phyloP scores from a whole-genome alignment of 2,113 vertebrate species.

The Terrapene triunguis region DNA sequence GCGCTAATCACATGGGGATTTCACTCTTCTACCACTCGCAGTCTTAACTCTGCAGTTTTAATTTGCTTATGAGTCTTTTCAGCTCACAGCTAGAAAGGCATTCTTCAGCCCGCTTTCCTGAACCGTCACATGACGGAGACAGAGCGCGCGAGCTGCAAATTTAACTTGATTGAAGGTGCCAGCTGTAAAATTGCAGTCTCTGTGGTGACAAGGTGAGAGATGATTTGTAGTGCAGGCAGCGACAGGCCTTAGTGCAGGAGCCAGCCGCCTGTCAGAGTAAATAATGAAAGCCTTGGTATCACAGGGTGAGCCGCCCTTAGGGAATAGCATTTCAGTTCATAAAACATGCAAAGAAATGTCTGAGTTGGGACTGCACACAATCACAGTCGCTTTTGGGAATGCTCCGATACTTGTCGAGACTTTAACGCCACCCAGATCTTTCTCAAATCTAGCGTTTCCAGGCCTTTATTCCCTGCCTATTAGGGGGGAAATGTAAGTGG shows the following conservation, averaged over 20 bases:
- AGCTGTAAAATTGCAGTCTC: constrained; percentile 60
- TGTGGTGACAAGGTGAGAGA: constrained; percentile 58
- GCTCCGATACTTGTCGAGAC: accelerated
- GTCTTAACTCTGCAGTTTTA: accelerated
- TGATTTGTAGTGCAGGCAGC: background rate
- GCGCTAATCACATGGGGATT: background rate
- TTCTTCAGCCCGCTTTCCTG: background rate
- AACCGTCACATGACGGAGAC: background rate
- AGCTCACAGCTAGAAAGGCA: background rate
- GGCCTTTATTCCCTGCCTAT: accelerated
- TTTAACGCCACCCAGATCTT: accelerated
- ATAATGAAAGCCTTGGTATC: constrained; percentile 12
- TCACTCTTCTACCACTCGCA: accelerated
- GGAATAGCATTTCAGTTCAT: constrained; percentile 25
- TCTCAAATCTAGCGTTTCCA: accelerated
- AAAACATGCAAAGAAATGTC: background rate
- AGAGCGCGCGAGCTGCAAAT: background rate
- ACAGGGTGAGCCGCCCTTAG: accelerated
- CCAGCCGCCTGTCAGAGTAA: constrained; percentile 57
- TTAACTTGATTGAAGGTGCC: constrained; percentile 49
- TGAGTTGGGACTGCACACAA: accelerated
- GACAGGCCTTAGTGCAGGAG: constrained; percentile 35
- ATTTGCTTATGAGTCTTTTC: background rate
- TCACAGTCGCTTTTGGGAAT: accelerated
- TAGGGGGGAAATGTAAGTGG: background rate